Percentiles rank a stretch among this genome's conserved stretches.
Evolutionary conservation across 2,797 vertebrate species (phyloP).

Genomic region (Muraenolepis orangiensis): DNA sequence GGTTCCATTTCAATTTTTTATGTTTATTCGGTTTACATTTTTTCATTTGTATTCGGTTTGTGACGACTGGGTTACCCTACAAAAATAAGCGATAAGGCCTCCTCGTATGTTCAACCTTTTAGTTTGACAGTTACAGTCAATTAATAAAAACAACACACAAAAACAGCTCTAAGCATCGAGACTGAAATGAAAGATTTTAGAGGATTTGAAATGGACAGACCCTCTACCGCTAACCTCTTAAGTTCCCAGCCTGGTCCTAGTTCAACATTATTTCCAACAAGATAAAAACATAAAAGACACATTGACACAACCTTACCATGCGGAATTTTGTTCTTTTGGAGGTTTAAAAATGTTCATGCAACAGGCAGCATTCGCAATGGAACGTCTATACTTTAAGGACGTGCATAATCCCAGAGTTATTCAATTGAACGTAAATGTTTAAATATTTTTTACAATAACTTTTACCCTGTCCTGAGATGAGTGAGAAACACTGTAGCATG

Average conservation of each 20-base stretch:
- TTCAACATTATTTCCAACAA: neutral
- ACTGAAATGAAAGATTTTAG: neutral
- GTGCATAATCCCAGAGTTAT: neutral
- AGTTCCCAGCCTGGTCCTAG: neutral
- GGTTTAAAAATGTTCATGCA: neutral
- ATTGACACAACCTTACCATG: too few relatives aligned
- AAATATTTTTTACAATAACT: neutral
- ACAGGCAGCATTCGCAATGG: neutral
- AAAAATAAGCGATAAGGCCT: neutral
- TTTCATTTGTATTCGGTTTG: neutral
- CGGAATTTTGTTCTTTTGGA: too few relatives aligned
- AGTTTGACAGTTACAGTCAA: too few relatives aligned
- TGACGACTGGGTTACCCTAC: too few relatives aligned
- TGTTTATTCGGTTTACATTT: neutral
- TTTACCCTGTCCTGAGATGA: neutral
- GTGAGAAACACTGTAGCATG: neutral
- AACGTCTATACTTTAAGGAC: neutral
- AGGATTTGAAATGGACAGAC: neutral
- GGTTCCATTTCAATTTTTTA: neutral
- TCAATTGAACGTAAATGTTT: neutral
- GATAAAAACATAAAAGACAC: conserved; percentile 3
- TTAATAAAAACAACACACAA: neutral
- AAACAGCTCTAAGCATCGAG: neutral
- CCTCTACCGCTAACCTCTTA: neutral
- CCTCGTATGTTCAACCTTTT: neutral